Base-by-base conservation (phyloP, 2,888 invertebrate species). In the Ormyrus labotus region DNA sequence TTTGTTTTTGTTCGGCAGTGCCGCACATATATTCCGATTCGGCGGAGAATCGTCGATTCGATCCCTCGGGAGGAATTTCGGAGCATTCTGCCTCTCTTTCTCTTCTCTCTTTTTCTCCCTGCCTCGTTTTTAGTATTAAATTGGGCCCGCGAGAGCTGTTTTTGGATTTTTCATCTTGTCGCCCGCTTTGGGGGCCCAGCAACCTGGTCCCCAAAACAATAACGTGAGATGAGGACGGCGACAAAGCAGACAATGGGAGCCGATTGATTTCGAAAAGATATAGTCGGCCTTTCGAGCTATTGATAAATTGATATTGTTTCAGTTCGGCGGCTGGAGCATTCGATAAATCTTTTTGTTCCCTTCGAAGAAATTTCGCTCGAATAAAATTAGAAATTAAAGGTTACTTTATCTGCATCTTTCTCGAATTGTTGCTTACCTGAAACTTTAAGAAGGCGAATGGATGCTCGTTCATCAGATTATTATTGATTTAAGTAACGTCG, bases 91-190 rank as follows among this genome's bases (percentile, higher is more conserved):
- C 9, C 60, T 4, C 34, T 34, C 4, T 34, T 3, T 34, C 34
- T 34, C 34, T 34, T 1, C 34, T 2, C 34, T 34, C 34, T 34
- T 34, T 34, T 34, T 34, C 34, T 34, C 34, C 34, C 34, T 9
- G 50, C 34, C 64, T 34, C 4, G 34, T 34, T 77, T 77, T 70
- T 34, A 47, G 77, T 61, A 64, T 55, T 77, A 64, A 70, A 70
- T 77, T 63, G 77, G 63, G 50, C 34, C 34, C 58, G n/a, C 50
- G 67, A 58, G 58, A 58, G 67, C 58, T 19, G 55, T 58, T 69
- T 68, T 64, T 71, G 58, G 77, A 77, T 77, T 77, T 70, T 53
- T 70, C 70, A 45, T 11, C 68, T 48, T n/a, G n/a, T 10, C 60
- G 65, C 5, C 5, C 47, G 6, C 10, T 11, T n/a, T 48, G 73